Base-by-base conservation (phyloP, 23 tunicate species). In the Clavelina lepadiformis region DNA sequence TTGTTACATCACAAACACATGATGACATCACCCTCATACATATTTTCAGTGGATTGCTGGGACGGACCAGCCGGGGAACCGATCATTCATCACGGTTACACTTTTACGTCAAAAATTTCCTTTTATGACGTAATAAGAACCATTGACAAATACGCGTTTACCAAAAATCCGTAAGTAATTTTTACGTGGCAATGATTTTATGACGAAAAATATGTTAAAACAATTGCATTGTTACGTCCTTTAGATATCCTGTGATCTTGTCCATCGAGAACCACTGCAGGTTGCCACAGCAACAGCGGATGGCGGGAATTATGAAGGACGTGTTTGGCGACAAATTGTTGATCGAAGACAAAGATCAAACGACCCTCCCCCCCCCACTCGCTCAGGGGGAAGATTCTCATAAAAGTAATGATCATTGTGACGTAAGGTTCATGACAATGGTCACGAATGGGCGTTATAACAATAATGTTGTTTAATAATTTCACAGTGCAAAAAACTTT, bases 231-330 rank as follows among this genome's bases (percentile, higher is more conserved):
- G 49, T 41, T 58, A 6, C 31, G n/a, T 5, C 23, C 28, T 68
- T 8, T 32, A 86, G 95, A 2, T 86, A 86, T 66, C 95, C 95
- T 58, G 95, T 86, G n/a, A 78, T 77, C 53, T 66, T 86, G 26
- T 86, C 95, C 7, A 71, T 86, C 49, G 95, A 86, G 62, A 86
- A 86, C 68, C 95, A 86, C 72, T 86, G 95, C 31, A 55, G 83
- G 7, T 30, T 86, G 63, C 46, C 64, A 0, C 95, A 86, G 50
- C 95, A 86, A 61, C 74, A 72, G 23, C 85, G 85, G 8, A 86
- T 86, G 95, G 95, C 95, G 70, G 95, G 72, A 1, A 86, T 86
- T 25, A 86, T 86, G 95, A 78, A 77, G 23, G 69, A 74, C 37
- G 63, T 78, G 31, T 86, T 86, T 28, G 85, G 80, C 2, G 71